phyloP scores from a whole-genome alignment of 2,888 invertebrate species.

The Nemotelus nigrinus region DNA sequence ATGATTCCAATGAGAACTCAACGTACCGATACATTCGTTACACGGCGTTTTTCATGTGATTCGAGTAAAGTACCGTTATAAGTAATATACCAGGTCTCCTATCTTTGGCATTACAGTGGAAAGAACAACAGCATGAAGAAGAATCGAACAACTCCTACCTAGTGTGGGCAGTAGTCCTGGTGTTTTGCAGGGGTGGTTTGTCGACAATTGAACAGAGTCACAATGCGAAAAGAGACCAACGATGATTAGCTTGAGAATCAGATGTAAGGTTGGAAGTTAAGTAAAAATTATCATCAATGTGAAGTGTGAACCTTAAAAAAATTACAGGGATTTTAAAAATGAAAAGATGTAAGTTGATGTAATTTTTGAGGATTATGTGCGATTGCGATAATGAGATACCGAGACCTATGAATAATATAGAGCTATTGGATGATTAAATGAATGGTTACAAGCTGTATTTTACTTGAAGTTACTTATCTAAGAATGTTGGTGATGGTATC shows the following conservation, averaged over 20 bases:
- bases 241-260: too few species aligned
- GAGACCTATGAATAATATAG: conserved; percentile 21
- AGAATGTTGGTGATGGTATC: too few species aligned
- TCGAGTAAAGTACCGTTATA: neutral
- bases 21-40: conserved; percentile 1
- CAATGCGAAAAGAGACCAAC: too few species aligned
- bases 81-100: neutral
- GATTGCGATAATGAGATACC: conserved; percentile 16
- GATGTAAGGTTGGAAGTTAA: too few species aligned
- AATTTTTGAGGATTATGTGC: conserved; percentile 29
- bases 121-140: too few species aligned
- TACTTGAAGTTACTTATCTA: too few species aligned
- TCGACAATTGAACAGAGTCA: too few species aligned
- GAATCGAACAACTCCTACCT: too few species aligned
- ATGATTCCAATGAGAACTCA: conserved; percentile 25
- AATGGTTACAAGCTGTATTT: neutral
- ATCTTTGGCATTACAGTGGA: neutral
- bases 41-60: neutral
- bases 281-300: neutral
- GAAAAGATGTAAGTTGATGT: conserved; percentile 39
- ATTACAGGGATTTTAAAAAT: conserved; percentile 37
- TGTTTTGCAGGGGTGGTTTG: too few species aligned
- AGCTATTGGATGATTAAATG: neutral
- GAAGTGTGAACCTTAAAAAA: conserved; percentile 11
- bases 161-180: too few species aligned